Conservation (phyloP, 2,888 invertebrate genomes). For the Choristoneura rosaceana region DNA sequence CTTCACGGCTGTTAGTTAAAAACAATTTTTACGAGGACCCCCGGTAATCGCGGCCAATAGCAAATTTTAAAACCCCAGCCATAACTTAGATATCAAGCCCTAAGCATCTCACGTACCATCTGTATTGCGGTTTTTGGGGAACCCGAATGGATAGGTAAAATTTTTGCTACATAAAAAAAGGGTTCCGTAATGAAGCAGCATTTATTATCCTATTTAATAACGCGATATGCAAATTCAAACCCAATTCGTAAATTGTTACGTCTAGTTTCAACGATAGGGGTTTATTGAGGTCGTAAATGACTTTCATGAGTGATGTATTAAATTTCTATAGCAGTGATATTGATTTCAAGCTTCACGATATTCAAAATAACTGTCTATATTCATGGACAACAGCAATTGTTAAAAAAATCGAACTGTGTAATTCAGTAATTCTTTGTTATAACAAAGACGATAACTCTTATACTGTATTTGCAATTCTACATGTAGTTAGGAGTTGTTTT, state of each 20-base stretch:
- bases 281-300: conserved; percentile 25
- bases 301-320: conserved; percentile 18
- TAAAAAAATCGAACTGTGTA: background rate
- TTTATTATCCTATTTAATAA: conserved; percentile 26
- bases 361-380: conserved; percentile 1
- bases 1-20: conserved; percentile 36
- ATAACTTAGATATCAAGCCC: conserved; percentile 68
- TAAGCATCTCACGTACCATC: conserved; percentile 81
- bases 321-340: conserved; percentile 15
- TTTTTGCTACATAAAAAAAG: conserved; percentile 50
- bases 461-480: background rate
- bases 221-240: conserved; percentile 33
- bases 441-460: too few species aligned
- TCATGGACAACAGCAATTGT: background rate
- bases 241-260: conserved; percentile 29
- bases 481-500: background rate
- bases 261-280: conserved; percentile 21
- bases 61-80: conserved; percentile 67
- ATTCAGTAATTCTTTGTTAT: background rate
- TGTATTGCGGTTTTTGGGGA: conserved; percentile 73
- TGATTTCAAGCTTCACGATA: background rate
- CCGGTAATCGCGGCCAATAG: conserved; percentile 57
- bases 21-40: conserved; percentile 58
- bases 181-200: conserved; percentile 26
- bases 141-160: conserved; percentile 63